phyloP scores from a whole-genome alignment of 2,797 vertebrate species.

The Adelosebastes latens region DNA sequence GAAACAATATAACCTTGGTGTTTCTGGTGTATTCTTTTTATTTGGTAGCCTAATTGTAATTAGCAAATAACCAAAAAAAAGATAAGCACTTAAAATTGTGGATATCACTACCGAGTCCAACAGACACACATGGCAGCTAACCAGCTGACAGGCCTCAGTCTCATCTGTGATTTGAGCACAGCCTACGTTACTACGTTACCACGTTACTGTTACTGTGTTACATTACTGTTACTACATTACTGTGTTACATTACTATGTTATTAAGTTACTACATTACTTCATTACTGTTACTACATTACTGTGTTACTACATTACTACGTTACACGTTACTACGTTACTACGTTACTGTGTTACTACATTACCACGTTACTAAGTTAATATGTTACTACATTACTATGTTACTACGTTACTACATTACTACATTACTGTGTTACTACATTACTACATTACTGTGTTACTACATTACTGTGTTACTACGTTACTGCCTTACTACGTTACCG shows the following conservation, averaged over 20 bases:
- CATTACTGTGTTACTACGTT: too few species aligned
- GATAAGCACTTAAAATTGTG: not conserved
- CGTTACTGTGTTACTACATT: fast-evolving
- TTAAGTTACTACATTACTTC: too few species aligned
- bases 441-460: fast-evolving
- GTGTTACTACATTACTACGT: too few species aligned
- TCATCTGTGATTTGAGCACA: too few species aligned
- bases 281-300: too few species aligned
- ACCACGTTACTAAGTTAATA: fast-evolving
- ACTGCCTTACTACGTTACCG: fast-evolving
- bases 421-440: fast-evolving
- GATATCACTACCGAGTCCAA: not conserved
- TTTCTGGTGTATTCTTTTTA: not conserved
- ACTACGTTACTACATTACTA: too few species aligned
- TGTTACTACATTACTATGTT: fast-evolving
- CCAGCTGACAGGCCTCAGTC: not conserved
- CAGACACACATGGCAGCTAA: not conserved
- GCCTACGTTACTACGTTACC: too few species aligned
- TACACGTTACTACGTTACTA: too few species aligned
- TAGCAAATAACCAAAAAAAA: not conserved
- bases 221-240: too few species aligned
- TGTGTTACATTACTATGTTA: too few species aligned
- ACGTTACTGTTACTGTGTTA: too few species aligned
- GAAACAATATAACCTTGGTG: not conserved
- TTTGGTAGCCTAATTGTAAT: not conserved